Evolutionary conservation across 2,113 vertebrate species (phyloP).

Genomic region (Heterotilapia buettikoferi): DNA sequence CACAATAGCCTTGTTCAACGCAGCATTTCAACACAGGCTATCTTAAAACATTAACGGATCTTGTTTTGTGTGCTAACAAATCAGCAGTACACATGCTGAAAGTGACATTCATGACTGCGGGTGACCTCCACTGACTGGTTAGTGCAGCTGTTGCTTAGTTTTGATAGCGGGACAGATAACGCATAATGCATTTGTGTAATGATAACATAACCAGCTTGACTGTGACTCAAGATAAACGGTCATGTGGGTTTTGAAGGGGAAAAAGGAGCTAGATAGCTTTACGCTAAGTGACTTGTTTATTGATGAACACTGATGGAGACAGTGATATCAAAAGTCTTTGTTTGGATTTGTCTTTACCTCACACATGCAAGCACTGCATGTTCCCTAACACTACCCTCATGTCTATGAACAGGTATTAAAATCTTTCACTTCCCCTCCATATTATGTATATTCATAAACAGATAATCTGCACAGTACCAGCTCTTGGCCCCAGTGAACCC

Average conservation of each 20-base stretch:
- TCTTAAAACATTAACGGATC: background rate
- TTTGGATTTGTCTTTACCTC: constrained; percentile 16
- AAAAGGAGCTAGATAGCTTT: constrained; percentile 14
- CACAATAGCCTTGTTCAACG: background rate
- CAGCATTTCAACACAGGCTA: background rate
- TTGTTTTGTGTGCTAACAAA: background rate
- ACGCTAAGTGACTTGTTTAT: constrained; percentile 54
- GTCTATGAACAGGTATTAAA: background rate
- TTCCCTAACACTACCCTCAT: background rate
- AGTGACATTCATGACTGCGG: background rate
- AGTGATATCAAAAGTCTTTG: constrained; percentile 24
- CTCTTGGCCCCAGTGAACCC: constrained; percentile 55
- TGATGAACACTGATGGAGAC: constrained; percentile 45
- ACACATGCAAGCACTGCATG: background rate
- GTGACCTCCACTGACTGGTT: constrained; percentile 20
- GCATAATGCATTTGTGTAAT: constrained; percentile 7
- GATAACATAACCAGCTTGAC: constrained; percentile 14
- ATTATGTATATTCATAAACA: background rate
- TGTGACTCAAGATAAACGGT: constrained; percentile 15
- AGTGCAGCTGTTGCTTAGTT: constrained; percentile 45
- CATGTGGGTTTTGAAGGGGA: constrained; percentile 32
- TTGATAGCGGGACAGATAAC: constrained; percentile 38
- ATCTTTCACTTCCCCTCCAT: constrained; percentile 9
- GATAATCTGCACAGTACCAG: constrained; percentile 9
- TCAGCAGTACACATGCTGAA: background rate